phyloP scores from a whole-genome alignment of 2,797 vertebrate species.

The Melanotaenia boesemani region DNA sequence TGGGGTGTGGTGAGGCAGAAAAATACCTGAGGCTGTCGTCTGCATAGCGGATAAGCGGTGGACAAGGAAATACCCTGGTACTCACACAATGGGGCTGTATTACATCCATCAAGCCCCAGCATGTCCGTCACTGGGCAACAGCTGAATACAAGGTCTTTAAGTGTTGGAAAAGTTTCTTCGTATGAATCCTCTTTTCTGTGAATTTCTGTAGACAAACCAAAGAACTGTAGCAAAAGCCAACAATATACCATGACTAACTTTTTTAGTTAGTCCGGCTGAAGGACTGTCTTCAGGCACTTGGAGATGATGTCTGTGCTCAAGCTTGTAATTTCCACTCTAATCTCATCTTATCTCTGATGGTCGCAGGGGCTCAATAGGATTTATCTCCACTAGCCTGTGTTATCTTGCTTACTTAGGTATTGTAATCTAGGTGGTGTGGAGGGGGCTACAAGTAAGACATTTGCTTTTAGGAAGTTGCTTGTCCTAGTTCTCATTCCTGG shows the following conservation, averaged over 20 bases:
- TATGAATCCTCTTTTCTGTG: slow-evolving; percentile 16
- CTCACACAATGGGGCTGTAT: slow-evolving; percentile 59
- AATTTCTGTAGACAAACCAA: slow-evolving; percentile 10
- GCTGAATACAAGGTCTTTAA: slow-evolving; percentile 27
- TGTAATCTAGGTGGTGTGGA: slow-evolving; percentile 37
- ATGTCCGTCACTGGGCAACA: slow-evolving; percentile 48
- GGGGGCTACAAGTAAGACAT: slow-evolving; percentile 8
- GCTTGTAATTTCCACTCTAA: slow-evolving; percentile 70
- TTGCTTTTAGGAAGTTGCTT: neutral
- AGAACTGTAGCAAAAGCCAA: slow-evolving; percentile 21
- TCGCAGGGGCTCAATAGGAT: slow-evolving; percentile 43
- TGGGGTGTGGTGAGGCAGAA: slow-evolving; percentile 39
- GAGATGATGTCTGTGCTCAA: slow-evolving; percentile 51
- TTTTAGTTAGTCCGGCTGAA: neutral
- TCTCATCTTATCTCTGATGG: slow-evolving; percentile 63
- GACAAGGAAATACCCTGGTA: slow-evolving; percentile 68
- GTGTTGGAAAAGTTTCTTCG: slow-evolving; percentile 16
- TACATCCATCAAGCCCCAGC: slow-evolving; percentile 66
- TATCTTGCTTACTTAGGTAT: slow-evolving; percentile 51
- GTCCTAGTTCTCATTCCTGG: neutral
- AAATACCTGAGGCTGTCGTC: slow-evolving; percentile 76
- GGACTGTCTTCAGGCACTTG: slow-evolving; percentile 5
- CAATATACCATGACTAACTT: slow-evolving; percentile 8
- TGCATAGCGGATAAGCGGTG: slow-evolving; percentile 58
- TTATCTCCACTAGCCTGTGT: slow-evolving; percentile 44